These are phyloP conservation scores for Tuberolachnus salignus DNA, from an alignment of 2,888 invertebrate genomes.

Conservation along the genomic window DNA sequence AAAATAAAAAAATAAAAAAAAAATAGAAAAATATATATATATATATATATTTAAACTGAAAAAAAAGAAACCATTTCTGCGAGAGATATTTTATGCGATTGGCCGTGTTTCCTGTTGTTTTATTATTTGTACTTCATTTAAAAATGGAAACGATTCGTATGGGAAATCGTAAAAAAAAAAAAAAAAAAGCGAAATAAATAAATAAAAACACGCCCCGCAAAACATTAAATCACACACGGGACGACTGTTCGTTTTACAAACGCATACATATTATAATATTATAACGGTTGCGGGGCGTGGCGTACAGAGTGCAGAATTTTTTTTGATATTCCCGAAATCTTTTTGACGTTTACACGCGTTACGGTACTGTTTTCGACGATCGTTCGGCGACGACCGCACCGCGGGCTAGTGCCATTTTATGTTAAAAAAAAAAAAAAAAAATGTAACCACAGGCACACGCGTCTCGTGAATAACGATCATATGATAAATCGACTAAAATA, in stretches of 20 bases:
- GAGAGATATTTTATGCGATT: background rate
- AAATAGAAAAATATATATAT: no score
- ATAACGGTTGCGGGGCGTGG: no score
- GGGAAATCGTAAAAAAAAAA: constrained; percentile 14
- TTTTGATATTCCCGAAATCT: background rate
- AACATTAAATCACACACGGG: constrained; percentile 8
- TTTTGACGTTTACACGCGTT: background rate
- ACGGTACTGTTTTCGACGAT: background rate
- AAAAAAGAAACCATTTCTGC: background rate
- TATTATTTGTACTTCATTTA: background rate
- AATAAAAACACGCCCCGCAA: constrained; percentile 14
- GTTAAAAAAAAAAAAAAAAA: no score
- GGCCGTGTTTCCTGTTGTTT: background rate
- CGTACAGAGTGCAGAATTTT: no score
- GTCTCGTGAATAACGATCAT: background rate
- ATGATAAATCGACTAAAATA: background rate
- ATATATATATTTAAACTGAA: background rate
- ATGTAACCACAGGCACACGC: background rate
- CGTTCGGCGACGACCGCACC: background rate
- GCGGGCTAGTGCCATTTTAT: no score
- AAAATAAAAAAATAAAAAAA: background rate
- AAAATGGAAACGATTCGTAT: background rate
- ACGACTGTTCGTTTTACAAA: background rate
- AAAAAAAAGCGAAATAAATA: background rate
- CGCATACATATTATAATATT: no score